A percentile compares a stretch with the other conserved stretches of the same genome.
These are phyloP conservation scores for Ispidina lecontei DNA, from an alignment of 2,797 vertebrate species.

Conservation along the genomic window DNA sequence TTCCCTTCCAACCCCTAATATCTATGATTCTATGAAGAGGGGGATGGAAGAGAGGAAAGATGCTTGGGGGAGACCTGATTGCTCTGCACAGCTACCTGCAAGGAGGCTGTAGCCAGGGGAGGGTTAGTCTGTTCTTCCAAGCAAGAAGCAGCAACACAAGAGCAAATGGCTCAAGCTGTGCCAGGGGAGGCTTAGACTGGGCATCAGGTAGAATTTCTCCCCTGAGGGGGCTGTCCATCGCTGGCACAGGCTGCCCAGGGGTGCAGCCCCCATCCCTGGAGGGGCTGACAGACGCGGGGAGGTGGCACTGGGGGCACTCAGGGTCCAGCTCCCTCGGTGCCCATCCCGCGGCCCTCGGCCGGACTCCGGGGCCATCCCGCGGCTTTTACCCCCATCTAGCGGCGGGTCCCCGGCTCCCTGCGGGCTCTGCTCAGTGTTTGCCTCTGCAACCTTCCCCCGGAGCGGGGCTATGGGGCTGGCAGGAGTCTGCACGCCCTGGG, in stretches of 20 bases:
- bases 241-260: neutral
- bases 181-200: neutral
- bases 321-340: too few species aligned
- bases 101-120: neutral
- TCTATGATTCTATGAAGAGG: too few species aligned
- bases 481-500: neutral
- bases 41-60: too few species aligned
- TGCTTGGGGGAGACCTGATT: neutral
- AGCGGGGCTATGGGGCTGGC: neutral
- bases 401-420: neutral
- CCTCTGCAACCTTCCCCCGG: neutral
- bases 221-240: too few species aligned
- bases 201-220: neutral
- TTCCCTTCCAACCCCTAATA: too few species aligned
- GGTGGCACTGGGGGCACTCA: neutral
- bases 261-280: neutral
- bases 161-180: neutral
- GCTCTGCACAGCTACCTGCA: neutral
- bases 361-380: neutral
- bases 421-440: neutral
- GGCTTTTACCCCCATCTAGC: slow-evolving; percentile 43
- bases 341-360: neutral
- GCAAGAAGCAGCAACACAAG: neutral
- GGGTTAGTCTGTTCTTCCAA: neutral
- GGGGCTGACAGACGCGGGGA: neutral